phyloP scores from a whole-genome alignment of 1,140 invertebrate genomes.

The Sesamia nonagrioides region DNA sequence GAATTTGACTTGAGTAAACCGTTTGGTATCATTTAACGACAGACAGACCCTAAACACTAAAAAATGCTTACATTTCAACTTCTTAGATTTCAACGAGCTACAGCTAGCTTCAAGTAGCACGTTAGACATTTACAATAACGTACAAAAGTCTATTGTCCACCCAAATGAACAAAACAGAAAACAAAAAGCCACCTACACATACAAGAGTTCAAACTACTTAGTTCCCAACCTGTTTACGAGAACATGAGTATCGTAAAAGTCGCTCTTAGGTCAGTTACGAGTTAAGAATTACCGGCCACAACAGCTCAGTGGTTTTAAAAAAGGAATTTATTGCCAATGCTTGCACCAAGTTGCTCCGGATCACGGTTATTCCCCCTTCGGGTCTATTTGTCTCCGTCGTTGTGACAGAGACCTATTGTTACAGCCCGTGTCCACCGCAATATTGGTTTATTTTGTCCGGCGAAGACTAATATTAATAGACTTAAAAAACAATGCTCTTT shows the following conservation, averaged over 20 bases:
- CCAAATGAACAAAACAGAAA: background rate
- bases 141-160: background rate
- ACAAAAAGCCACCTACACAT: background rate
- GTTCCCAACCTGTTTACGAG: background rate
- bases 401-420: conserved; percentile 79
- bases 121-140: background rate
- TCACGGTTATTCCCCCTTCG: conserved; percentile 62
- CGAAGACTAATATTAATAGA: conserved; percentile 63
- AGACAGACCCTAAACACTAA: too few relatives aligned
- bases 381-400: conserved; percentile 74
- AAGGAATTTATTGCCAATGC: conserved; percentile 58
- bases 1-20: too few relatives aligned
- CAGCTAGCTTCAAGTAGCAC: background rate
- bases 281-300: conserved; percentile 26
- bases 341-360: conserved; percentile 45
- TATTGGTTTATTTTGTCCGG: conserved; percentile 71
- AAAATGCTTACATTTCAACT: too few relatives aligned
- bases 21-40: too few relatives aligned
- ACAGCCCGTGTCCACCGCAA: conserved; percentile 65
- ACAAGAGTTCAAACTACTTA: conserved; percentile 21
- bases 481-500: conserved; percentile 58
- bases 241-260: conserved; percentile 25
- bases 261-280: background rate
- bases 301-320: conserved; percentile 47
- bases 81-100: background rate